Evolutionary conservation across 2,113 vertebrate genomes (phyloP), one percentile per base, ranked within the genome.

Genomic region (Arenaria interpres): DNA sequence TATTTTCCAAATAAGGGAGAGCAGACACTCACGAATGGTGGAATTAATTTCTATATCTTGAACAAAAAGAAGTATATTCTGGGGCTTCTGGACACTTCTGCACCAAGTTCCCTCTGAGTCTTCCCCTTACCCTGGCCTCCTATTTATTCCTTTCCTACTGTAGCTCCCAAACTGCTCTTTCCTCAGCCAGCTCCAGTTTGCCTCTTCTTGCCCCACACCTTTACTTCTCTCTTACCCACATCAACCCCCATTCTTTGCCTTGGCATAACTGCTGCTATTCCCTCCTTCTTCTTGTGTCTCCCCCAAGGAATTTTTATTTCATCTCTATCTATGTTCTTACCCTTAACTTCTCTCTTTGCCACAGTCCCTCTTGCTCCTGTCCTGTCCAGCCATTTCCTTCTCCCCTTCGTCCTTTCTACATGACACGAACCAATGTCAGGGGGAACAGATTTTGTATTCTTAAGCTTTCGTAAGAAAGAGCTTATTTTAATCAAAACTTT

Each of bases 241-340:
- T 17, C 72, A 71, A 8, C 24, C 5, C 1, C 0, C 27, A 32
- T 37, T 51, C 32, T 77, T 74, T 2, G 7, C 4, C 22, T 43
- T 60, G 48, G 67, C 13, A 32, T 14, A 85, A 50, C 17, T 59
- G 27, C 13, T n/a, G 17, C 12, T 37, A 5, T 54, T 50, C 2
- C 7, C 45, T 5, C 2, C 30, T 64, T 68, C 45, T 60, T 33
- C 30, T 66, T 64, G 4, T 22, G 4, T 20, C 4, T 69, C 48
- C 37, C 14, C 14, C 14, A 3, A 3, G 11, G 12, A 90, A 46
- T 32, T 17, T 41, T 57, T 57, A n/a, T 69, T 88, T 86, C 1
- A 9, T 16, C 32, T 90, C 30, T 27, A 10, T 41, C 12, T 62
- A 2, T 50, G 21, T 54, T 39, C 32, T 79, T 45, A 10, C 17